Conservation (phyloP, 2,888 invertebrate species). For the Pheosia gnoma region DNA sequence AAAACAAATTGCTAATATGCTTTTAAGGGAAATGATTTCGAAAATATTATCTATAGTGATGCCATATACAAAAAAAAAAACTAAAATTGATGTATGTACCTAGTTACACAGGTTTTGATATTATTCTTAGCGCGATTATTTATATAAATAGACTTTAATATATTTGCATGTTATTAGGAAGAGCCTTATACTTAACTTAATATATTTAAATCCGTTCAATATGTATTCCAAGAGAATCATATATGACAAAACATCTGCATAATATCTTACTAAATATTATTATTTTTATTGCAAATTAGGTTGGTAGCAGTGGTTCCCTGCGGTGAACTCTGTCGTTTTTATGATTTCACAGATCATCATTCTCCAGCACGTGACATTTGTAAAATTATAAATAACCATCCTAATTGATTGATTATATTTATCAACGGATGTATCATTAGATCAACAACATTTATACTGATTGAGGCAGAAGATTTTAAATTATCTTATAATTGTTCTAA, state of each 20-base stretch:
- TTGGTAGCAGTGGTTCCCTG: conserved; percentile 18
- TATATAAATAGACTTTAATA: no score
- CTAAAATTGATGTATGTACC: no score
- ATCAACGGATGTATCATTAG: conserved; percentile 16
- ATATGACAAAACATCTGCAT: conserved; percentile 27
- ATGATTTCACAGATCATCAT: conserved; percentile 36
- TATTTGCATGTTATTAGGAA: no score
- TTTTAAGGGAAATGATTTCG: no score
- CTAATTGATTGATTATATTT: conserved; percentile 17
- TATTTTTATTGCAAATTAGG: conserved; percentile 6
- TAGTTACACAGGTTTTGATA: no score
- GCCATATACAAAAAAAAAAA: no score
- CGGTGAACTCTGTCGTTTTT: conserved; percentile 21
- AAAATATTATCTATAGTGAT: no score
- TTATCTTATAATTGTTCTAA: not conserved
- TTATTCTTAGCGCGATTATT: no score
- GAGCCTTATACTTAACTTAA: not conserved
- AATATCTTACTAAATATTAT: conserved; percentile 13
- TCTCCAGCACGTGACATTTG: conserved; percentile 16
- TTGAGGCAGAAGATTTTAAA: conserved; percentile 1
- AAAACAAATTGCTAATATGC: no score
- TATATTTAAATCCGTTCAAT: not conserved
- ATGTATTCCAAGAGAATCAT: no score
- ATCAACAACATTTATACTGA: conserved; percentile 17
- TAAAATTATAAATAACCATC: conserved; percentile 19